Percentiles rank a stretch among this genome's conserved stretches.
Evolutionary conservation across 2,888 invertebrate species (phyloP).

Genomic region (Mycogona germanica): DNA sequence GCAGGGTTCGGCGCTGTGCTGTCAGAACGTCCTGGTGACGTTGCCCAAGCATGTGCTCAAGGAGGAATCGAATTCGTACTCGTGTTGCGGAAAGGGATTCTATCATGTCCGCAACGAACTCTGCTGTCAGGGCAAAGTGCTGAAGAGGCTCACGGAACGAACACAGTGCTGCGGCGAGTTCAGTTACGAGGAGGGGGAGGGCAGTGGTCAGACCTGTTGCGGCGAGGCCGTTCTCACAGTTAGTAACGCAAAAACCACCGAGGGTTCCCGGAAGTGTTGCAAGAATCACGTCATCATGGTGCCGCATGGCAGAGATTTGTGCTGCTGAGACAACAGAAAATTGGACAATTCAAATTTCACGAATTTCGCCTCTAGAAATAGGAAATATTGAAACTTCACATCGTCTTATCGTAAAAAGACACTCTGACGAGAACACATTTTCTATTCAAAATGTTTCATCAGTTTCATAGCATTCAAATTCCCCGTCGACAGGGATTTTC

Average conservation of each 20-base stretch:
- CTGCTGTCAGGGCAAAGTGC: constrained; percentile 7
- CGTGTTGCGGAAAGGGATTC: constrained; percentile 1
- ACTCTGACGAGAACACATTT: too few relatives aligned
- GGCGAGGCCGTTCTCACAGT: not conserved
- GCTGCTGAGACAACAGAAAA: constrained; percentile 9
- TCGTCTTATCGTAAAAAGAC: too few relatives aligned
- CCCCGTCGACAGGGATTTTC: too few relatives aligned
- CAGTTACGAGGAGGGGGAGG: constrained; percentile 6
- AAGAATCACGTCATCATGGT: not conserved
- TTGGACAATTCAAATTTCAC: too few relatives aligned
- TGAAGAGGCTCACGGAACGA: not conserved
- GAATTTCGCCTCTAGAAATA: too few relatives aligned
- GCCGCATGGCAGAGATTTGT: not conserved
- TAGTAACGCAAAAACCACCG: not conserved
- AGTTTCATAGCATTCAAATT: too few relatives aligned
- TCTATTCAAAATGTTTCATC: too few relatives aligned
- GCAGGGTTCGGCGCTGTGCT: constrained; percentile 2
- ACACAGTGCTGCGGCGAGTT: constrained; percentile 9
- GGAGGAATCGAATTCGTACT: constrained; percentile 2
- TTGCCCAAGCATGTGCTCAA: not conserved
- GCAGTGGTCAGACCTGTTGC: constrained; percentile 8
- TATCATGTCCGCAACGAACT: not conserved
- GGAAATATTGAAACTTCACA: too few relatives aligned
- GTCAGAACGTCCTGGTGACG: not conserved
- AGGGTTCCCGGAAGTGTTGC: not conserved